Conservation (phyloP, 2,113 vertebrate species). For the Pachyramphus minor region DNA sequence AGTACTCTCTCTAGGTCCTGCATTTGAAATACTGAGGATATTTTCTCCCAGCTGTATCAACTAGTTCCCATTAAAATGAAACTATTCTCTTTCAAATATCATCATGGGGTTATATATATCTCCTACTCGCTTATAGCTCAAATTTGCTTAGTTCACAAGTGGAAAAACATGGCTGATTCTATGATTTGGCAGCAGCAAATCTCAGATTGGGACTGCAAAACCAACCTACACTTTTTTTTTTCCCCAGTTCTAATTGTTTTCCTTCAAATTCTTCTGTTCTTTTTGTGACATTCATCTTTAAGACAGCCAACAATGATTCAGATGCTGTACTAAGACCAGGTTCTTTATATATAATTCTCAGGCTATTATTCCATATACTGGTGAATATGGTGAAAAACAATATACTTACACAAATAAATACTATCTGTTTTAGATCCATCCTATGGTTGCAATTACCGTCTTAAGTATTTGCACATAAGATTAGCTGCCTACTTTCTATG, state of each 20-base stretch:
- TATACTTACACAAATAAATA: not conserved
- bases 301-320: not conserved
- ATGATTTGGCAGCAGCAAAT: not conserved
- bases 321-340: not conserved
- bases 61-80: not conserved
- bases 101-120: not conserved
- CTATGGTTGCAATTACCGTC: not conserved
- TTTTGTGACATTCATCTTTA: not conserved
- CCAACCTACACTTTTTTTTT: rapidly evolving
- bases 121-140: not conserved
- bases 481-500: not conserved
- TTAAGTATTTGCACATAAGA: not conserved
- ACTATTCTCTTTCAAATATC: not conserved
- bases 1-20: not conserved
- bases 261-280: not conserved
- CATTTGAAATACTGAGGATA: not conserved
- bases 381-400: not conserved
- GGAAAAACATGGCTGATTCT: not conserved
- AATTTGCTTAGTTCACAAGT: not conserved
- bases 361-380: not conserved
- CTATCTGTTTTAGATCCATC: not conserved
- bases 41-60: not conserved
- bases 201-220: not conserved
- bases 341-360: not conserved
- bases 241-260: not conserved